A percentile compares a stretch with the other conserved stretches of the same genome.
Conservation (phyloP, 2,797 vertebrate species). For the Schizothorax lantsangensis region DNA sequence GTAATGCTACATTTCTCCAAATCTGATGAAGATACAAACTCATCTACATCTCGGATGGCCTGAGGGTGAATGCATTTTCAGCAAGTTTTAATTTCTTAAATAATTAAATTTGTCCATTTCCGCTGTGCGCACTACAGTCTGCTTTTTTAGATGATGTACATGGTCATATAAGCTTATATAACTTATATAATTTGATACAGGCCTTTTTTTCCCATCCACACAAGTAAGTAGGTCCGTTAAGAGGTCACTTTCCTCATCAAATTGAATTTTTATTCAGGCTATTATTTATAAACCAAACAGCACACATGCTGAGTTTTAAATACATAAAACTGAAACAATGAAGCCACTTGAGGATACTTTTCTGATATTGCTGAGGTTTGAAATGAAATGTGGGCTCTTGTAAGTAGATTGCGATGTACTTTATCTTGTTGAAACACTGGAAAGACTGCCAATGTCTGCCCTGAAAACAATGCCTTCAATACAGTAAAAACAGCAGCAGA, state of each 20-base stretch:
- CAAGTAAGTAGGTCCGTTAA: conserved; percentile 17
- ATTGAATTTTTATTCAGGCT: conserved; percentile 8
- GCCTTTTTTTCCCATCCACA: not conserved
- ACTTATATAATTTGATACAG: not conserved
- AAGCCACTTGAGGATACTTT: conserved; percentile 38
- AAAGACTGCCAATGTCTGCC: conserved; percentile 62
- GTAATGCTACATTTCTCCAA: not conserved
- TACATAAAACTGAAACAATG: conserved; percentile 38
- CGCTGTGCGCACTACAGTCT: not conserved
- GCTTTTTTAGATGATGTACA: not conserved
- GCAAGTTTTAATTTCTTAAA: not conserved
- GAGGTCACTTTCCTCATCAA: not conserved
- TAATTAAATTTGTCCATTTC: not conserved
- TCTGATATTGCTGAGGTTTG: conserved; percentile 59
- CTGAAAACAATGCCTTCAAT: conserved; percentile 29
- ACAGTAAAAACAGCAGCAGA: conserved; percentile 5
- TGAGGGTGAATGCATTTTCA: not conserved
- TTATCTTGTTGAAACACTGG: conserved; percentile 61
- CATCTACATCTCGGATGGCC: not conserved
- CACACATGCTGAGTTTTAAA: conserved; percentile 9
- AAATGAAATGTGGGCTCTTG: conserved; percentile 57
- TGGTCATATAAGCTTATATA: not conserved
- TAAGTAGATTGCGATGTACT: conserved; percentile 69
- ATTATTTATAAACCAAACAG: conserved; percentile 31
- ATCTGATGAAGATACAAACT: not conserved